phyloP scores from a whole-genome alignment of 2,797 vertebrate species.

The Octomys mimax region DNA sequence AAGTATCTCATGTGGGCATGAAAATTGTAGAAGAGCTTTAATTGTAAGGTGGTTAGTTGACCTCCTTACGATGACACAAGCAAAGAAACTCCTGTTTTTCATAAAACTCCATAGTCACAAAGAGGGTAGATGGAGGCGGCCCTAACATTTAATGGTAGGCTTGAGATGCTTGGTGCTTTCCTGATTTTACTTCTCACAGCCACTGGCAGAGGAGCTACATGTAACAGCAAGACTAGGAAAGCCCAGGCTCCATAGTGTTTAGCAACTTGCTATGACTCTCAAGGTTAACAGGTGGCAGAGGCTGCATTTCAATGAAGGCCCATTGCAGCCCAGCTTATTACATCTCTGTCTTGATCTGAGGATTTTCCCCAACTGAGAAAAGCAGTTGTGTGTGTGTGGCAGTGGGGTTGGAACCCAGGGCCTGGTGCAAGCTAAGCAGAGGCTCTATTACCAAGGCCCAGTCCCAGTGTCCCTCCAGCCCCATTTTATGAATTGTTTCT shows the following conservation, averaged over 20 bases:
- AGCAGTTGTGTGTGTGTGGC: neutral
- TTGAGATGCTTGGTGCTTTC: neutral
- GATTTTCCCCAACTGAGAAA: neutral
- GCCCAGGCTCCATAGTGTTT: neutral
- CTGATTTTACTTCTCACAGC: neutral
- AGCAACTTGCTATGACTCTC: neutral
- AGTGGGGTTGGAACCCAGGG: neutral
- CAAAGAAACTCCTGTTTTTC: neutral
- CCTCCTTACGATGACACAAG: neutral
- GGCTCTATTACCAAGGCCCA: neutral
- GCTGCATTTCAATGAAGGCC: neutral
- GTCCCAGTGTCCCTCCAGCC: neutral
- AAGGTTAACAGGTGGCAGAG: neutral
- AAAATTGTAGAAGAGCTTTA: constrained; percentile 4
- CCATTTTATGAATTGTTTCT: neutral
- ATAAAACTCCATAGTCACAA: neutral
- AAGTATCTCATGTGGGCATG: neutral
- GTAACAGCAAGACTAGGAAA: neutral
- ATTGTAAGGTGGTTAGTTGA: neutral
- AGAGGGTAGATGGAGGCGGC: neutral
- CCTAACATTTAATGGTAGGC: neutral
- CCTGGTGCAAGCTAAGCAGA: neutral
- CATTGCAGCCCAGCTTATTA: neutral
- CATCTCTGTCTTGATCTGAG: neutral
- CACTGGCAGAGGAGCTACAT: neutral